Percentiles rank a stretch among this genome's conserved stretches.
Evolutionary conservation across 2,113 vertebrate species (phyloP).

Genomic region (Amphiprion percula): DNA sequence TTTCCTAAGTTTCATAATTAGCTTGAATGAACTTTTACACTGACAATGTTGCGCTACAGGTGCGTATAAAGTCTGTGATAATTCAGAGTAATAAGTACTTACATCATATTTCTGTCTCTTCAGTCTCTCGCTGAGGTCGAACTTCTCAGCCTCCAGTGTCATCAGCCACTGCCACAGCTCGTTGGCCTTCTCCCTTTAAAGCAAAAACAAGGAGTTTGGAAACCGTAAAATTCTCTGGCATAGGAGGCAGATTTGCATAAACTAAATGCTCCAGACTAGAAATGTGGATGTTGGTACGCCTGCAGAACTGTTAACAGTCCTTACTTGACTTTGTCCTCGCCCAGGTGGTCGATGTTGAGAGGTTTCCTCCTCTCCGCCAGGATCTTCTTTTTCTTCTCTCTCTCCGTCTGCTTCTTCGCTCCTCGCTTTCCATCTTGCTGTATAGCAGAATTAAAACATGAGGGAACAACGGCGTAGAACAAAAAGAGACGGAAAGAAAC

Average conservation of each 20-base stretch:
- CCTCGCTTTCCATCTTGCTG: slow-evolving; percentile 91
- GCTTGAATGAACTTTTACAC: no score
- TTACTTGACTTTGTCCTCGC: slow-evolving; percentile 92
- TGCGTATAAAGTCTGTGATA: background rate
- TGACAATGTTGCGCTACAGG: no score
- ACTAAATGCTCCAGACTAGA: slow-evolving; percentile 12
- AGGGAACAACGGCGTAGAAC: background rate
- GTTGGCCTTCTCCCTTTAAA: slow-evolving; percentile 88
- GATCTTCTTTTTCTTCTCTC: slow-evolving; percentile 97
- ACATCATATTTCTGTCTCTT: slow-evolving; percentile 96
- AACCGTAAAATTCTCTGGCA: no score
- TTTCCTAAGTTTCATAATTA: no score
- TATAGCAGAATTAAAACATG: slow-evolving; percentile 2
- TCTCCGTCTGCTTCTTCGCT: slow-evolving; percentile 93
- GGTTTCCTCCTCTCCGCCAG: slow-evolving; percentile 91
- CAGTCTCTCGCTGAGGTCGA: slow-evolving; percentile 91
- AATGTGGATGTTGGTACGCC: background rate
- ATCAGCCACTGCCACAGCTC: slow-evolving; percentile 92
- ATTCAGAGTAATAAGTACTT: slow-evolving; percentile 60
- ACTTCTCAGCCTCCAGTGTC: slow-evolving; percentile 93
- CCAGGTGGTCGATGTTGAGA: slow-evolving; percentile 89
- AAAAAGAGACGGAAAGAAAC: background rate
- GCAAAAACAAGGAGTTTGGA: background rate
- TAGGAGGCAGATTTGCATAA: no score
- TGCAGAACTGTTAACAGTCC: slow-evolving; percentile 23